Base-by-base conservation (phyloP, 2,797 vertebrate genomes). In the Anas bahamensis region DNA sequence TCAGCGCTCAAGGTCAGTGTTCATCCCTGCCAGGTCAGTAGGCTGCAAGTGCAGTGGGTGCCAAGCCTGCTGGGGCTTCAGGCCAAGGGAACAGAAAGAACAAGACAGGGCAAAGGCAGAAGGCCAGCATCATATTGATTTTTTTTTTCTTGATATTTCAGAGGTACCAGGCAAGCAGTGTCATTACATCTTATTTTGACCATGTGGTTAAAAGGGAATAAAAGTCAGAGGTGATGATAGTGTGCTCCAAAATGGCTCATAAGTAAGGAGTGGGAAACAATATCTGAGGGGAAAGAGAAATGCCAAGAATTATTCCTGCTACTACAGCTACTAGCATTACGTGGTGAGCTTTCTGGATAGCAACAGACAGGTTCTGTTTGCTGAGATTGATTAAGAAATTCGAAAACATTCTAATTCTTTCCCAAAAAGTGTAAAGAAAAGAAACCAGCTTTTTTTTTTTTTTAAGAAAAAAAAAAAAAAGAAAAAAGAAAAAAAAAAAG, bases 341-440 rank as follows among this genome's bases (percentile, higher is more conserved):
- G 82, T 83, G 50, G 64, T 85, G 48, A 9, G 3, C 75, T 95
- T 94, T 95, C 74, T 90, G 71, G 88, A 86, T n/a, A 92, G 87
- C 87, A 95, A 91, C 70, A 85, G 42, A 84, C 60, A 95, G 93
- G 72, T 87, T 88, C 66, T 94, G 86, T 90, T 95, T 93, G 70
- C 82, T 79, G 61, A 86, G 72, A 48, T 70, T 86, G 83, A 86
- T 94, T 90, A 18, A 86, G 89, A 83, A 71, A 91, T 35, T 61
- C 61, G 41, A 8, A 24, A 60, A 3, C 55, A 61, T 22, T 57
- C 37, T 48, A 48, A 24, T 86, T 56, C 69, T 81, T n/a, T 71
- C 21, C 53, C 28, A 14, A 70, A 55, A 70, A 52, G 4, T 7
- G 10, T 35, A 31, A 66, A 60, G 50, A 78, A 85, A 84, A 83